Conservation (phyloP, 2,888 invertebrate genomes). For the Ennomos erosarius region DNA sequence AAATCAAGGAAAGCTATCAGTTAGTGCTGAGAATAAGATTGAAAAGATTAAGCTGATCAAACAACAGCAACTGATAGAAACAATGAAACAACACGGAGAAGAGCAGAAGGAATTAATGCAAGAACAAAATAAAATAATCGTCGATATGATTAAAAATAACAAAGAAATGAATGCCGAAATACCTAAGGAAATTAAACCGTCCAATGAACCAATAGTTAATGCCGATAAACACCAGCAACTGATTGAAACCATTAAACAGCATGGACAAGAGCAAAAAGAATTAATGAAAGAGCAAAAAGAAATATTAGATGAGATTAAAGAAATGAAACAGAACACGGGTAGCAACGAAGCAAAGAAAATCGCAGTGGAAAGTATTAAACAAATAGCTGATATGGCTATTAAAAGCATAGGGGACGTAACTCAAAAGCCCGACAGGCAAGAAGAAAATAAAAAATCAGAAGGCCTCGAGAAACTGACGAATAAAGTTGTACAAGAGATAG, state of each 20-base stretch:
- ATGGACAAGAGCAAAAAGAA: constrained; percentile 88
- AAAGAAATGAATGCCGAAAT: constrained; percentile 68
- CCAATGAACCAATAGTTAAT: constrained; percentile 22
- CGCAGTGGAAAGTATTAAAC: constrained; percentile 80
- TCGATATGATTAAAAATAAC: constrained; percentile 85
- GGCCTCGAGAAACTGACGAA: constrained; percentile 63
- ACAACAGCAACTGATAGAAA: constrained; percentile 84
- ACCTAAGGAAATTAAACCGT: constrained; percentile 69
- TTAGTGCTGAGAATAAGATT: constrained; percentile 56
- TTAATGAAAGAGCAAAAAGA: constrained; percentile 88
- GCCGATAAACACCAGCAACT: constrained; percentile 57
- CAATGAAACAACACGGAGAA: constrained; percentile 88
- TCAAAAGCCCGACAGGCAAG: constrained; percentile 58
- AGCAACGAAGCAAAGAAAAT: constrained; percentile 77
- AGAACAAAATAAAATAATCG: constrained; percentile 87
- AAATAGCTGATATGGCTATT: constrained; percentile 79
- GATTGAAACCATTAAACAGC: constrained; percentile 87
- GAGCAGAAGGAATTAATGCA: constrained; percentile 88
- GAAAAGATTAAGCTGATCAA: constrained; percentile 53
- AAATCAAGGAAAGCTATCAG: constrained; percentile 42
- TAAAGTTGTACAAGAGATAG: constrained; percentile 78
- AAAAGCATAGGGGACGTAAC: constrained; percentile 73
- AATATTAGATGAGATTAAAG: constrained; percentile 85
- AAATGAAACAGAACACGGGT: constrained; percentile 73
- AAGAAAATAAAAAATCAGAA: constrained; percentile 52